Conservation (phyloP, 2,797 vertebrate species). For the Leptoclinus maculatus region DNA sequence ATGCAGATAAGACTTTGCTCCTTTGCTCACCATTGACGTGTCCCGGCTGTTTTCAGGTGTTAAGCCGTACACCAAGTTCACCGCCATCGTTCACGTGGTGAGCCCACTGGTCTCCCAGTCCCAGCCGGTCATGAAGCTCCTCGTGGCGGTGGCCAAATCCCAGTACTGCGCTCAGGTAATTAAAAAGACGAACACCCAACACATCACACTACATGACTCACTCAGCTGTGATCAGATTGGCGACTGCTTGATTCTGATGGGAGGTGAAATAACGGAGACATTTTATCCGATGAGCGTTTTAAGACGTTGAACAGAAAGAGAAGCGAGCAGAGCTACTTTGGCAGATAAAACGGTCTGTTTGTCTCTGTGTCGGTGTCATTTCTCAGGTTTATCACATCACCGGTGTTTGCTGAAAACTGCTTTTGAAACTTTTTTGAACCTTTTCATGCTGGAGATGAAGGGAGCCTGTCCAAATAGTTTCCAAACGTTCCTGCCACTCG, state of each 20-base stretch:
- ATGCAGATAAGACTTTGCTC: background rate
- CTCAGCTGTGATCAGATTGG: background rate
- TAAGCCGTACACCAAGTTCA: constrained; percentile 94
- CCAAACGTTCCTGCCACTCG: constrained; percentile 7
- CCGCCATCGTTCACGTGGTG: constrained; percentile 95
- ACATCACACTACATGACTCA: background rate
- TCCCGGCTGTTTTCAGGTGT: constrained; percentile 83
- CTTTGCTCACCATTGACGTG: background rate
- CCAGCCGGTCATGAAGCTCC: constrained; percentile 98
- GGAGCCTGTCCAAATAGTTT: constrained; percentile 9
- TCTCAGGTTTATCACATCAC: constrained; percentile 13
- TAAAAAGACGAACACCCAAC: background rate
- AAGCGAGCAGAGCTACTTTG: background rate
- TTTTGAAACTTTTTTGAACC: constrained; percentile 12
- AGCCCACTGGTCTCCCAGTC: constrained; percentile 97
- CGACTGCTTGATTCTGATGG: background rate
- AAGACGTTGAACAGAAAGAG: too few species aligned
- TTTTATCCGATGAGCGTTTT: background rate
- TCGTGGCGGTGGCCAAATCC: constrained; percentile 95
- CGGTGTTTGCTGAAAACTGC: constrained; percentile 19
- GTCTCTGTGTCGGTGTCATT: background rate
- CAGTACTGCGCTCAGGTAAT: constrained; percentile 98
- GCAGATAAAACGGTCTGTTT: background rate
- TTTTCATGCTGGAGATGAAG: constrained; percentile 15
- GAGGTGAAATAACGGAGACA: background rate